Evolutionary conservation across 2,888 invertebrate species (phyloP).

Genomic region (Odontocerum albicorne): DNA sequence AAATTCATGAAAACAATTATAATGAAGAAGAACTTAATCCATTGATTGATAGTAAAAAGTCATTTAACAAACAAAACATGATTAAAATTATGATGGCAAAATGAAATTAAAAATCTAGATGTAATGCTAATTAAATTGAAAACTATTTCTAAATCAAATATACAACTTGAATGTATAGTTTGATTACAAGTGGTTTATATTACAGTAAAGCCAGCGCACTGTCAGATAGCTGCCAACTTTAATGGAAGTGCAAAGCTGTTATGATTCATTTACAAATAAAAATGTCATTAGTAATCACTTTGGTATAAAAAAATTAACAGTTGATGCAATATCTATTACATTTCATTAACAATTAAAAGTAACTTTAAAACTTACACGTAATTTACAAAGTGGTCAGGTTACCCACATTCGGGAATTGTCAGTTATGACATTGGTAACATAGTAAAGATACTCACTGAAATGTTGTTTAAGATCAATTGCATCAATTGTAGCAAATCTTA

Average conservation of each 20-base stretch:
- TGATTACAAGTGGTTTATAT: conserved; percentile 26
- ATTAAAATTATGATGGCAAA: conserved; percentile 18
- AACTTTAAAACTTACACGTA: conserved; percentile 24
- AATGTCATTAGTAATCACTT: conserved; percentile 36
- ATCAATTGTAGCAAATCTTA: conserved; percentile 27
- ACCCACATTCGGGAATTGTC: conserved; percentile 11
- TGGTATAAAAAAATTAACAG: conserved; percentile 36
- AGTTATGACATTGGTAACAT: conserved; percentile 26
- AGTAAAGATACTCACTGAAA: conserved; percentile 17
- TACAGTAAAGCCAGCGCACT: conserved; percentile 31
- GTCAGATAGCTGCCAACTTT: conserved; percentile 34
- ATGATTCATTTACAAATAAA: conserved; percentile 27
- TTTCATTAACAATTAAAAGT: conserved; percentile 27
- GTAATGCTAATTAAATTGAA: conserved; percentile 22
- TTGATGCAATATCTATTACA: conserved; percentile 32
- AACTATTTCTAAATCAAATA: conserved; percentile 31
- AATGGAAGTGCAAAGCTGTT: conserved; percentile 28
- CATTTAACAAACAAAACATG: conserved; percentile 14
- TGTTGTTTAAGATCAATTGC: conserved; percentile 9
- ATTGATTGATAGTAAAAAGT: too few relatives aligned
- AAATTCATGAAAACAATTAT: too few relatives aligned
- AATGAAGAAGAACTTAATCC: too few relatives aligned
- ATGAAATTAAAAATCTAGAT: conserved; percentile 18
- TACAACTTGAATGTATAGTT: conserved; percentile 16
- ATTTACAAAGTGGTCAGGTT: conserved; percentile 33